Percentiles rank a stretch among this genome's conserved stretches.
Conservation (phyloP, 2,113 vertebrate species). For the Felis chaus region DNA sequence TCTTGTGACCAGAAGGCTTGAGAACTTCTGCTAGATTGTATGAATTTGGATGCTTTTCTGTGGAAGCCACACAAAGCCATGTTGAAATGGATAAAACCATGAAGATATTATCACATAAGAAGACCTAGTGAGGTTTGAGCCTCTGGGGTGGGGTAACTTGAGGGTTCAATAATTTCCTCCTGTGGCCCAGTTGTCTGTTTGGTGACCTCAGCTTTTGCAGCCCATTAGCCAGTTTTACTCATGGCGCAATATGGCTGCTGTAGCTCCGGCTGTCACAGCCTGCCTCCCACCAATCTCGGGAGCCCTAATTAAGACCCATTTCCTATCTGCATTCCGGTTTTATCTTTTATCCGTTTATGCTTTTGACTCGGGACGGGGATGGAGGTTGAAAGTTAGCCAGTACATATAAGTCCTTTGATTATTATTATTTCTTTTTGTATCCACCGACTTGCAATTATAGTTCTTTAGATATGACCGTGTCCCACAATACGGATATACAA, state of each 20-base stretch:
- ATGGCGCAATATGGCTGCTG: not conserved
- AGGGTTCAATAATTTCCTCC: not conserved
- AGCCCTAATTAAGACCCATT: not conserved
- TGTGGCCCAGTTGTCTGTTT: not conserved
- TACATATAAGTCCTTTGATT: too few species aligned
- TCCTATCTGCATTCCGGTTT: too few species aligned
- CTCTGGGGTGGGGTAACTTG: not conserved
- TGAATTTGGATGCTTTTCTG: not conserved
- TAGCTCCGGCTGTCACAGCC: not conserved
- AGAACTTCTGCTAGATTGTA: not conserved
- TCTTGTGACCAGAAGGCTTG: not conserved
- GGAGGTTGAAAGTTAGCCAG: not conserved
- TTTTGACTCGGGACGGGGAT: not conserved
- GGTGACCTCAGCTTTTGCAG: not conserved
- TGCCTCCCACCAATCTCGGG: too few species aligned
- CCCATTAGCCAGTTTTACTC: not conserved
- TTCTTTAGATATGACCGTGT: not conserved
- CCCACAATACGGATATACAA: not conserved
- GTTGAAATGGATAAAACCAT: not conserved
- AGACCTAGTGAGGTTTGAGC: not conserved
- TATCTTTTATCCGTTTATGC: not conserved
- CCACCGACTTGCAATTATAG: not conserved
- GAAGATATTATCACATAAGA: not conserved
- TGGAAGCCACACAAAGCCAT: not conserved
- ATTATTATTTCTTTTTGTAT: not conserved